Conservation (phyloP, 2,888 invertebrate genomes). For the Acanthoscelides obtectus region DNA sequence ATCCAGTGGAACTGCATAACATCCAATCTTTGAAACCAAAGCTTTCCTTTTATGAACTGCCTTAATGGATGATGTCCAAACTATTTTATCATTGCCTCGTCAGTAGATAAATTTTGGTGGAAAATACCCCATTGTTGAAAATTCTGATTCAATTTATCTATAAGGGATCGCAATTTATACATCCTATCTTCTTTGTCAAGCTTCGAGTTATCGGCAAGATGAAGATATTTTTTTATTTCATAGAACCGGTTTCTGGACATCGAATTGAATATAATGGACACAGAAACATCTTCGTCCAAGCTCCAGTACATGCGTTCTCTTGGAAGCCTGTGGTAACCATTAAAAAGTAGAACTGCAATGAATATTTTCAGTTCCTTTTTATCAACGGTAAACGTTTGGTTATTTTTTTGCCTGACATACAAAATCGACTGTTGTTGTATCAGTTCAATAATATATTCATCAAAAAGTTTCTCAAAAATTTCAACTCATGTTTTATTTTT, state of each 20-base stretch:
- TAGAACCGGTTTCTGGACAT: slow-evolving; percentile 25
- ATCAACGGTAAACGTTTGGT: no score
- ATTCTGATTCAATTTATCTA: slow-evolving; percentile 13
- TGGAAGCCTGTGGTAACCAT: no score
- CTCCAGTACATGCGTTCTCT: no score
- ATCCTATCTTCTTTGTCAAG: slow-evolving; percentile 18
- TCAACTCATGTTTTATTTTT: no score
- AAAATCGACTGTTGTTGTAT: no score
- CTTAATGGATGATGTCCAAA: slow-evolving; percentile 27
- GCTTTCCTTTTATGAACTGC: slow-evolving; percentile 26
- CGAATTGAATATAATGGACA: no score
- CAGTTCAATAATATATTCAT: no score
- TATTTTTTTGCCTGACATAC: no score
- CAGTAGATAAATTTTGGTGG: slow-evolving; percentile 24
- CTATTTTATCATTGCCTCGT: slow-evolving; percentile 30
- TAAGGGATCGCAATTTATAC: slow-evolving; percentile 18
- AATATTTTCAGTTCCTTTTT: no score
- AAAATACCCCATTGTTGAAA: slow-evolving; percentile 9
- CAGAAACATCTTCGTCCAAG: no score
- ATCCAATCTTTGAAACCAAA: slow-evolving; percentile 34
- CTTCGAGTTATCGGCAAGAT: slow-evolving; percentile 14
- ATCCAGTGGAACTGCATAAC: slow-evolving; percentile 27
- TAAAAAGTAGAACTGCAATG: no score
- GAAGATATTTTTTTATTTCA: slow-evolving; percentile 19
- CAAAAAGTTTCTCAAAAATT: no score